Evolutionary conservation across 1,140 invertebrate species (phyloP).

Genomic region (Pachyrhynchus sulphureomaculatus): DNA sequence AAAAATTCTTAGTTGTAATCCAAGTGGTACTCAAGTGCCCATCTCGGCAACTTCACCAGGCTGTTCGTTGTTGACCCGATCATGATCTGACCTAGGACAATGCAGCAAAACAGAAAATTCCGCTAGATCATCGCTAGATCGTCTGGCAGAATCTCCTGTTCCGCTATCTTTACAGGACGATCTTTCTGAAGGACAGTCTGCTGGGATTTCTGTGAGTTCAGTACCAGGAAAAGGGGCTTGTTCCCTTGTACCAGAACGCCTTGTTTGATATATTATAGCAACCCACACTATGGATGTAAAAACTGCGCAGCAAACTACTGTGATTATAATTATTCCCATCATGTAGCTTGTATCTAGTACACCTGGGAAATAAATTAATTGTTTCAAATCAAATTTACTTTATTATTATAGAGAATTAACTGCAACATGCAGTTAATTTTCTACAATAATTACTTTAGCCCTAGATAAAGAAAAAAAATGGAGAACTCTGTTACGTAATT

Average conservation of each 20-base stretch:
- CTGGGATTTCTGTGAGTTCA: conserved; percentile 28
- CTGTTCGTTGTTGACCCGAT: conserved; percentile 32
- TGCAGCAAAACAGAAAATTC: conserved; percentile 42
- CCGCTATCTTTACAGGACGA: conserved; percentile 68
- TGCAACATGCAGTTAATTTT: no score
- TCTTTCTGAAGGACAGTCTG: conserved; percentile 52
- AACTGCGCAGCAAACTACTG: conserved; percentile 86
- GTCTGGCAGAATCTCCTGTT: conserved; percentile 66
- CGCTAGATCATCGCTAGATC: conserved; percentile 54
- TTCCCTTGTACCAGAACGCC: conserved; percentile 55
- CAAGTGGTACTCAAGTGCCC: background rate
- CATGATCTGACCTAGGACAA: conserved; percentile 44
- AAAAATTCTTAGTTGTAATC: conserved; percentile 1
- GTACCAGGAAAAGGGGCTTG: conserved; percentile 10
- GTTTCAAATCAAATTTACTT: no score
- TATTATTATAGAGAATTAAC: no score
- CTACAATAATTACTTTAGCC: no score
- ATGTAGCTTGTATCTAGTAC: conserved; percentile 60
- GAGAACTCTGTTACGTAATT: no score
- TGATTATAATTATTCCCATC: conserved; percentile 83
- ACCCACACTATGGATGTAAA: conserved; percentile 90
- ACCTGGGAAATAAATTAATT: conserved; percentile 12
- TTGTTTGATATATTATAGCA: conserved; percentile 85
- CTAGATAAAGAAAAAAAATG: no score
- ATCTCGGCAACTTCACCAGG: background rate